phyloP scores from a whole-genome alignment of 2,888 invertebrate species.

The Nesidiocoris tenuis region DNA sequence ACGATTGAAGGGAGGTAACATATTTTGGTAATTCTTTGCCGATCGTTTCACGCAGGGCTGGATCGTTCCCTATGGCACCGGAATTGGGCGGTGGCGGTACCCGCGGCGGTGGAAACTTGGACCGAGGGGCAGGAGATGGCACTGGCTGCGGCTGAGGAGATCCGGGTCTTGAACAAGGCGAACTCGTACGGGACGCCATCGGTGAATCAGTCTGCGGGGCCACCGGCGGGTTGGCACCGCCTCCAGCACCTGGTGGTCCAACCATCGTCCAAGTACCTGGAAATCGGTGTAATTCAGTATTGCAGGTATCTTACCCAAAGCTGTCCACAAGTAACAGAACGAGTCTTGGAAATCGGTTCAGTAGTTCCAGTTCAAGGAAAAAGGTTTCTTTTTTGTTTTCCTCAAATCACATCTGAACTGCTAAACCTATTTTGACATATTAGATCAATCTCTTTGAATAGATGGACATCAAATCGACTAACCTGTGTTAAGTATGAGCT shows the following conservation, averaged over 20 bases:
- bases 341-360: too few relatives aligned
- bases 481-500: constrained; percentile 28
- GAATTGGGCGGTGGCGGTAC: constrained; percentile 30
- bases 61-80: constrained; percentile 18
- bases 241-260: constrained; percentile 25
- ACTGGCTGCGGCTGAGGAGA: constrained; percentile 26
- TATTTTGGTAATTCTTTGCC: constrained; percentile 53
- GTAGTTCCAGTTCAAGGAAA: too few relatives aligned
- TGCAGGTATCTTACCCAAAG: too few relatives aligned
- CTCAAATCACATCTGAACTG: not conserved
- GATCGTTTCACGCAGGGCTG: constrained; percentile 46
- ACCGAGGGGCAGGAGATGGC: constrained; percentile 33
- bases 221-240: not conserved
- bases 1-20: constrained; percentile 55
- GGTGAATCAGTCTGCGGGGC: constrained; percentile 27
- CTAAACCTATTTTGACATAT: not conserved
- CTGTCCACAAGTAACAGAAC: too few relatives aligned
- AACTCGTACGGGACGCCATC: constrained; percentile 37
- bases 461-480: not conserved
- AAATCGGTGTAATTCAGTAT: too few relatives aligned
- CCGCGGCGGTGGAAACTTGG: constrained; percentile 45
- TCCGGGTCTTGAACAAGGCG: constrained; percentile 55
- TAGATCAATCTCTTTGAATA: too few relatives aligned
- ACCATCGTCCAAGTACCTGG: constrained; percentile 39
- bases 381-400: too few relatives aligned